Evolutionary conservation across 2,113 vertebrate genomes (phyloP).

Genomic region (Ursus arctos): DNA sequence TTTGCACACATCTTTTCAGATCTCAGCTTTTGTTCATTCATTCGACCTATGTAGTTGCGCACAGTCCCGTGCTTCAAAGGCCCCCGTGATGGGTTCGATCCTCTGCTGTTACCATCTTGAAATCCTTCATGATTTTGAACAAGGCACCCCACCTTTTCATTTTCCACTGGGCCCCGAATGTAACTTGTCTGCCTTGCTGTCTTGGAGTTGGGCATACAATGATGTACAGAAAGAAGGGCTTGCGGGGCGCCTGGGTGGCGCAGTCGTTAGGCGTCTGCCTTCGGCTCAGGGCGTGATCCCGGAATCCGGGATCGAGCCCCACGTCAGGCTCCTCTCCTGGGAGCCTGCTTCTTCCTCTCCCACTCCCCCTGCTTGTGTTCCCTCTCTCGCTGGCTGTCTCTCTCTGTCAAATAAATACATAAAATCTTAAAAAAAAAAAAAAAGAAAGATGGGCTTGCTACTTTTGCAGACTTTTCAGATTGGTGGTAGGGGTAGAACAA

Average conservation of each 20-base stretch:
- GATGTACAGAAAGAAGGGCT: not conserved
- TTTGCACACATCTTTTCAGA: not conserved
- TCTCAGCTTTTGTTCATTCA: not conserved
- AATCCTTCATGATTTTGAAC: slow-evolving; percentile 2
- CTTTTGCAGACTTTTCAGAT: not conserved
- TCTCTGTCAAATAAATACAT: no score
- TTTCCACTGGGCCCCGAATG: not conserved
- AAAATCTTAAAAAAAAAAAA: no score
- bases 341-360: no score
- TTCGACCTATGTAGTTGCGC: not conserved
- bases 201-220: not conserved
- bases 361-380: no score
- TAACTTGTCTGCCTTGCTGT: not conserved
- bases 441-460: not conserved
- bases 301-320: no score
- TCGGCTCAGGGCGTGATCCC: no score
- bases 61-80: not conserved
- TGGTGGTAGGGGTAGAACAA: not conserved
- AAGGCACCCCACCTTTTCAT: not conserved
- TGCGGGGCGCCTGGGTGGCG: not conserved
- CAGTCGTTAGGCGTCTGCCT: no score
- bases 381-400: no score
- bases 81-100: not conserved
- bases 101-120: not conserved
- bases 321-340: no score